A percentile compares a stretch with the other conserved stretches of the same genome.
Evolutionary conservation across 2,888 invertebrate genomes (phyloP).

Genomic region (Eupithecia insigniata): DNA sequence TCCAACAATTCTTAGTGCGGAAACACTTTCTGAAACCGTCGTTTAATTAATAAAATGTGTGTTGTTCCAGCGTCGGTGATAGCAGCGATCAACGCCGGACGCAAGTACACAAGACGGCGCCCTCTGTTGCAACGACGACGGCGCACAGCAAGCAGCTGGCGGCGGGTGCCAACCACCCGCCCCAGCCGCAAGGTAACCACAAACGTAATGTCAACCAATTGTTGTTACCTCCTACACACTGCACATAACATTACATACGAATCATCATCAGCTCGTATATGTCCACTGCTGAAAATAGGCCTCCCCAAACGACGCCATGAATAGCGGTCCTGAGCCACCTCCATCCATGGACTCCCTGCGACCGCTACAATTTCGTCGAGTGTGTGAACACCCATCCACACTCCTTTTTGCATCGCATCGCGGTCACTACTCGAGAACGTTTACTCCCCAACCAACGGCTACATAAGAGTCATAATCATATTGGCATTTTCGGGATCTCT

Average conservation of each 20-base stretch:
- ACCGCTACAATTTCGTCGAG: too few relatives aligned
- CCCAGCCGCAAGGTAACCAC: slow-evolving; percentile 86
- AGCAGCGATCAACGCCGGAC: slow-evolving; percentile 70
- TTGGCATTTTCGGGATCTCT: neutral
- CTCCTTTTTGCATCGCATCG: too few relatives aligned
- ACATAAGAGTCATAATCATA: neutral
- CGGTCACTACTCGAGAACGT: too few relatives aligned
- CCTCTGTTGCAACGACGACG: slow-evolving; percentile 87
- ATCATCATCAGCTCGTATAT: too few relatives aligned
- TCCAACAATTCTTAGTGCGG: neutral
- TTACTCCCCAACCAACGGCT: too few relatives aligned
- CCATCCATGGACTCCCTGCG: too few relatives aligned
- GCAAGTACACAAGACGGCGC: slow-evolving; percentile 70
- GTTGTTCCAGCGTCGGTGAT: slow-evolving; percentile 76
- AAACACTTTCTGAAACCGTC: neutral
- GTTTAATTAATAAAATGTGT: neutral
- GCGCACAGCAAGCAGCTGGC: slow-evolving; percentile 92
- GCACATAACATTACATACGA: slow-evolving; percentile 27
- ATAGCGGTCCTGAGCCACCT: too few relatives aligned
- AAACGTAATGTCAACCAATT: slow-evolving; percentile 80
- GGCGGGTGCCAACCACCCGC: slow-evolving; percentile 88
- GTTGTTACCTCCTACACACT: slow-evolving; percentile 62
- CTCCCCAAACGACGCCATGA: too few relatives aligned
- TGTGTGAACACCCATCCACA: too few relatives aligned
- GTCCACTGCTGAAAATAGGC: too few relatives aligned